phyloP scores from a whole-genome alignment of 2,888 invertebrate species.

The Drosophila kuntzei region DNA sequence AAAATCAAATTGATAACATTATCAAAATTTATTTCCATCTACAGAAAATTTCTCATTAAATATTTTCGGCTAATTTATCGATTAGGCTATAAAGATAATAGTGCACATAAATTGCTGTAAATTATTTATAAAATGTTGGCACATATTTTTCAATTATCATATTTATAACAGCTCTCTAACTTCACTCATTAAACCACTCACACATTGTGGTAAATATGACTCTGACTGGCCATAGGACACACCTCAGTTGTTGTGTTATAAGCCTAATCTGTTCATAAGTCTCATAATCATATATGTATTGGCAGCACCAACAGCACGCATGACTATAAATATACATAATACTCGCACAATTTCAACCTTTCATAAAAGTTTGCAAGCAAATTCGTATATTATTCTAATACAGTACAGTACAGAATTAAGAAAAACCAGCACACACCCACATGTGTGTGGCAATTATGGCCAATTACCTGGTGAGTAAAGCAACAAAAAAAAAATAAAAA shows the following conservation, averaged over 20 bases:
- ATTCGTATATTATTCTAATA: slow-evolving; percentile 80
- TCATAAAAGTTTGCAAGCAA: slow-evolving; percentile 81
- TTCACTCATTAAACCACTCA: slow-evolving; percentile 4
- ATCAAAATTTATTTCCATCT: background rate
- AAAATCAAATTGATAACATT: background rate
- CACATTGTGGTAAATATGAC: background rate
- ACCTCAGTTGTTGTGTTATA: slow-evolving; percentile 21
- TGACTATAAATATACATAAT: slow-evolving; percentile 77
- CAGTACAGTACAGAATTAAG: slow-evolving; percentile 65
- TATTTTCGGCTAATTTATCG: background rate
- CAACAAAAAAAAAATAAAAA: slow-evolving; percentile 14
- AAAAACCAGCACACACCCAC: slow-evolving; percentile 31
- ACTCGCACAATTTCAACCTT: slow-evolving; percentile 65
- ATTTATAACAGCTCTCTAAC: background rate
- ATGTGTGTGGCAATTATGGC: slow-evolving; percentile 66
- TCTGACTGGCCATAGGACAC: slow-evolving; percentile 2
- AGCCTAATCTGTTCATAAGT: slow-evolving; percentile 40
- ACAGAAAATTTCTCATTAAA: background rate
- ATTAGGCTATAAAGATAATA: background rate
- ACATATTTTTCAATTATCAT: slow-evolving; percentile 8
- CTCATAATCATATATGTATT: slow-evolving; percentile 15
- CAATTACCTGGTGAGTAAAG: slow-evolving; percentile 66
- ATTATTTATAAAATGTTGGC: background rate
- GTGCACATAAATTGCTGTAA: background rate
- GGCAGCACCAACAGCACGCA: slow-evolving; percentile 35